Base-by-base conservation (phyloP, 2,113 vertebrate species). In the Morone saxatilis region DNA sequence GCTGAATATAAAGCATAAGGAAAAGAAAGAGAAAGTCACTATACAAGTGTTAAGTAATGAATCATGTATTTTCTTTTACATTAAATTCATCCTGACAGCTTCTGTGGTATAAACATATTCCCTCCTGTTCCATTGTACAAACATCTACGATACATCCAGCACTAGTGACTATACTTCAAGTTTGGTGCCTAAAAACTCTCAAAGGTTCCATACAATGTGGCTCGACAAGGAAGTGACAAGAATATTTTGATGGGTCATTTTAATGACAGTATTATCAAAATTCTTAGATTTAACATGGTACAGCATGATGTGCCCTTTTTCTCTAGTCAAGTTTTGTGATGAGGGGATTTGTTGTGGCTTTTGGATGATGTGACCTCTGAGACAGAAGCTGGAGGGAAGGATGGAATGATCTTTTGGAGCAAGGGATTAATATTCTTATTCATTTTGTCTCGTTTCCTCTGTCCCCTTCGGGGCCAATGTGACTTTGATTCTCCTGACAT, bases 401-500 rank as follows among this genome's bases (percentile, higher is more conserved):
- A 88, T 71, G 71, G 68, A 83, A 84, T 88, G 86, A 88, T 91
- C 90, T 94, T 93, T 92, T 57, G 53, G 69, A 88, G 78, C 67
- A 81, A 75, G 74, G 76, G 85, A 94, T 95, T 92, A 89, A 94
- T 91, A 92, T 92, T 93, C 89, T 50, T 76, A 83, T 90, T 93
- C 88, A 91, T 88, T 88, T 90, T 65, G 85, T 86, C 88, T 80
- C 40, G 25, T 81, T 86, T 82, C 86, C 71, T 85, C 43, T 51
- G 67, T 80, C 84, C 76, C 90, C 80, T 84, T 74, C 78, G 80
- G 85, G 90, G 90, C 91, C 88, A 84, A 62, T 84, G 80, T 85
- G 86, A 88, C 80, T 92, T 86, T 86, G 79, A 86, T 91, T 88
- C 92, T 90, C 81, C 80, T 91, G 93, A 94, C 94, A 95, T 93